Evolutionary conservation across 1,140 invertebrate species (phyloP).

Genomic region (Eufriesea mexicana): DNA sequence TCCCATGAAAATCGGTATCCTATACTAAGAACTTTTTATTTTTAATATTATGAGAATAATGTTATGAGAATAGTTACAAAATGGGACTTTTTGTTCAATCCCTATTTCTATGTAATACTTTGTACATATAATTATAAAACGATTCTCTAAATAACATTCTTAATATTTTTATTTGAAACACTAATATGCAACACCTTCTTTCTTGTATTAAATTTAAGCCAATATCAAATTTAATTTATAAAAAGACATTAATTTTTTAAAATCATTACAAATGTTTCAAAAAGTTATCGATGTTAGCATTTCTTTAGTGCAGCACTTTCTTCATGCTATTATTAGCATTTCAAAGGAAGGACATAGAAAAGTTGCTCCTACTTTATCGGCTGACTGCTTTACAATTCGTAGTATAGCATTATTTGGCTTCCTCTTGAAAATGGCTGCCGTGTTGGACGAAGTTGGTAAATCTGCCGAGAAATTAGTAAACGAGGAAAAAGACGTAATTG

Average conservation of each 20-base stretch:
- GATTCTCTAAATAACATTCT: constrained; percentile 2
- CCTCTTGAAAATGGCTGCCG: constrained; percentile 82
- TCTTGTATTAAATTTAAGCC: too few relatives aligned
- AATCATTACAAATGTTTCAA: too few relatives aligned
- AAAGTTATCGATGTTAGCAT: too few relatives aligned
- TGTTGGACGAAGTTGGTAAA: constrained; percentile 82
- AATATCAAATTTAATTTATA: too few relatives aligned
- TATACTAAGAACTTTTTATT: constrained; percentile 3
- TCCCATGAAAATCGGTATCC: neutral
- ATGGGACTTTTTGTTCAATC: neutral
- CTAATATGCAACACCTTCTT: neutral
- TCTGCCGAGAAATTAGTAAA: constrained; percentile 80
- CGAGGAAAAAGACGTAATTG: constrained; percentile 80
- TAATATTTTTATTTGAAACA: neutral
- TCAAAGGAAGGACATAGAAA: neutral
- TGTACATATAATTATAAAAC: constrained; percentile 44
- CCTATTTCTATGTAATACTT: constrained; percentile 40
- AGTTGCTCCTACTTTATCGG: constrained; percentile 5
- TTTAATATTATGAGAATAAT: constrained; percentile 25
- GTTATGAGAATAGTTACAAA: neutral
- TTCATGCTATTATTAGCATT: neutral
- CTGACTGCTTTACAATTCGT: too few relatives aligned
- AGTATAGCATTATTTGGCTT: constrained; percentile 34
- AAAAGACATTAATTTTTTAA: too few relatives aligned
- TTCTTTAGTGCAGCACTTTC: too few relatives aligned